These are phyloP conservation scores for Artemia sinica DNA, from an alignment of 2,888 invertebrate genomes.

Conservation along the genomic window DNA sequence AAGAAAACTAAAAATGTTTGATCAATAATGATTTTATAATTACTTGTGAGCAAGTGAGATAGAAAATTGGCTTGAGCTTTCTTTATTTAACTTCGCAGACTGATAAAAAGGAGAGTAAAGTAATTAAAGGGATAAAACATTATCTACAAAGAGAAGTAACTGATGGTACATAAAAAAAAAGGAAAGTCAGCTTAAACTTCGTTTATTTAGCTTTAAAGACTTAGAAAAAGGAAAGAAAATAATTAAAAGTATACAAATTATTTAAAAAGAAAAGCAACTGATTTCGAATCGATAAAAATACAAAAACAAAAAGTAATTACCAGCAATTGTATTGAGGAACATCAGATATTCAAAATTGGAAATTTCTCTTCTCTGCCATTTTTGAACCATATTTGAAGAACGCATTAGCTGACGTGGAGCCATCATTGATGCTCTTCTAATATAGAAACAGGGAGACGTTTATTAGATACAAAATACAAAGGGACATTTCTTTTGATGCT, in stretches of 20 bases:
- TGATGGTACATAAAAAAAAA: no score
- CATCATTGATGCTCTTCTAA: constrained; percentile 88
- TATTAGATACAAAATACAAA: not conserved
- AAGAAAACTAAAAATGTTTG: no score
- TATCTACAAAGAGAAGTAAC: no score
- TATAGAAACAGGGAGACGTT: not conserved
- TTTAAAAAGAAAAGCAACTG: not conserved
- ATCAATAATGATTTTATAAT: no score
- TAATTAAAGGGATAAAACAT: no score
- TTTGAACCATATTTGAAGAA: constrained; percentile 98
- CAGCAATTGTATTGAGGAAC: constrained; percentile 99
- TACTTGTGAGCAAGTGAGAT: no score
- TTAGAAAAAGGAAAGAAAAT: no score
- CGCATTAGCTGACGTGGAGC: constrained; percentile 95
- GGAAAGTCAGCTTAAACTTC: not conserved
- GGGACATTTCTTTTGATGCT: no score
- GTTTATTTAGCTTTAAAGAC: no score
- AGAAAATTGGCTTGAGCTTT: no score
- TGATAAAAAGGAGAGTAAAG: no score
- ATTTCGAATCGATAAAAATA: not conserved
- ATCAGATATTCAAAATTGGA: constrained; percentile 99
- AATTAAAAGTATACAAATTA: constrained; percentile 15
- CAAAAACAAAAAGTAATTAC: constrained; percentile 37
- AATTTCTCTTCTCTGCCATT: constrained; percentile 97
- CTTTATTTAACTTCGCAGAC: no score